Percentiles rank a stretch among this genome's conserved stretches.
Evolutionary conservation across 2,888 invertebrate species (phyloP).

Genomic region (Caenorhabditis sp.): DNA sequence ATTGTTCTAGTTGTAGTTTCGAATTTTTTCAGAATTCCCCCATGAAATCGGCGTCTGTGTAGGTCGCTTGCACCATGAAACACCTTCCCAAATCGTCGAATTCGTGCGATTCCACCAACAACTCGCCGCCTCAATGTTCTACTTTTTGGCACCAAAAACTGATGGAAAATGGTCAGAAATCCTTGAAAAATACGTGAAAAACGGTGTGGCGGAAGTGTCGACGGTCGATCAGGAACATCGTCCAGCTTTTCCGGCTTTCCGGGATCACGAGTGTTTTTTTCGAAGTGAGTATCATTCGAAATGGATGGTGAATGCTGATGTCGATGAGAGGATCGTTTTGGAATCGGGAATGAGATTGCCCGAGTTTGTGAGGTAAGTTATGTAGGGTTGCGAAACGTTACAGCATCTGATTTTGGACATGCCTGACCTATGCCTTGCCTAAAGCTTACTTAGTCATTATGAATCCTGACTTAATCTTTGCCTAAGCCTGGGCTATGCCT

Average conservation of each 20-base stretch:
- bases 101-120: constrained; percentile 16
- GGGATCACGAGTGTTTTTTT: constrained; percentile 25
- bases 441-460: too few relatives aligned
- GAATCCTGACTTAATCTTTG: too few relatives aligned
- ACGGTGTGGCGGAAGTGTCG: constrained; percentile 5
- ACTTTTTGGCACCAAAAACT: constrained; percentile 7
- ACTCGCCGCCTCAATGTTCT: constrained; percentile 19
- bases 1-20: background rate
- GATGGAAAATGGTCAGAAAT: constrained; percentile 13
- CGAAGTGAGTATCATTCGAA: constrained; percentile 27
- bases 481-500: too few relatives aligned
- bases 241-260: constrained; percentile 4
- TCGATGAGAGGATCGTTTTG: constrained; percentile 10
- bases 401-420: too few relatives aligned
- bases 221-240: constrained; percentile 3
- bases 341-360: background rate
- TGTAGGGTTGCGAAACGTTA: too few relatives aligned
- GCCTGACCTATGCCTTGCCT: too few relatives aligned
- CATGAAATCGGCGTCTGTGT: constrained; percentile 22
- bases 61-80: constrained; percentile 1
- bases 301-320: constrained; percentile 28
- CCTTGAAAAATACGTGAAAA: constrained; percentile 1
- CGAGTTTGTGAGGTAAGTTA: background rate
- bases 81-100: constrained; percentile 6
- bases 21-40: background rate